Evolutionary conservation across 1,140 invertebrate species (phyloP), one percentile per base, ranked within the genome.

Genomic region (Pseudomyrmex concolor): DNA sequence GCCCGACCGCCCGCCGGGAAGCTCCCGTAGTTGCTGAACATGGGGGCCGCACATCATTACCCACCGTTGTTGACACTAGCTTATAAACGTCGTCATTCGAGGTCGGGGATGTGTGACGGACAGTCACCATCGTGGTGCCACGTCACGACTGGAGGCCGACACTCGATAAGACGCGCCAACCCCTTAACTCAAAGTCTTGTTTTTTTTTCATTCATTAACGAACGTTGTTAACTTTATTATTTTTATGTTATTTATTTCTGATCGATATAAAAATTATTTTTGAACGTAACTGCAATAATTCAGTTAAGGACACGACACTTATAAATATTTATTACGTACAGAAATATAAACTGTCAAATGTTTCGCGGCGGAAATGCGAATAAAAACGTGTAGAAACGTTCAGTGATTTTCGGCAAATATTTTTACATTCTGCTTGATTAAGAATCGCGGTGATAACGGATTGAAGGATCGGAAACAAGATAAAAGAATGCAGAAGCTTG

Each of bases 71-170:
- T 93, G 91, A 93, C 91, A 93, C 88, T 89, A 86, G 85, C 90
- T 91, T 92, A 93, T 93, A 93, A 93, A 93, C 90, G 92, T 90
- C 87, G 89, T 88, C 88, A 91, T 91, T 92, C 88, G 84, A 86
- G 84, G 71, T 92, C 89, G 89, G 89, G 88, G 88, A 89, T 91
- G 89, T 89, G 89, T 92, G 89, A 93, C 89, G 91, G 89, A 91
- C 91, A 88, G 86, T 89, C 81, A 88, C 71, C 83, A 90, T 88
- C 84, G 89, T 90, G 87, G 89, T 92, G 91, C 89, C 67, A 74
- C 74, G 89, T 90, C 90, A 91, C 87, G 86, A 88, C 87, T 88
- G 87, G 73, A 48, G 78, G 84, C 80, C 84, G 48, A 54, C 63
- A 72, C 62, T 89, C 86, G 86, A 88, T 84, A 74, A 74, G 66